phyloP scores from a whole-genome alignment of 2,113 vertebrate genomes.

The Trichomycterus rosablanca region DNA sequence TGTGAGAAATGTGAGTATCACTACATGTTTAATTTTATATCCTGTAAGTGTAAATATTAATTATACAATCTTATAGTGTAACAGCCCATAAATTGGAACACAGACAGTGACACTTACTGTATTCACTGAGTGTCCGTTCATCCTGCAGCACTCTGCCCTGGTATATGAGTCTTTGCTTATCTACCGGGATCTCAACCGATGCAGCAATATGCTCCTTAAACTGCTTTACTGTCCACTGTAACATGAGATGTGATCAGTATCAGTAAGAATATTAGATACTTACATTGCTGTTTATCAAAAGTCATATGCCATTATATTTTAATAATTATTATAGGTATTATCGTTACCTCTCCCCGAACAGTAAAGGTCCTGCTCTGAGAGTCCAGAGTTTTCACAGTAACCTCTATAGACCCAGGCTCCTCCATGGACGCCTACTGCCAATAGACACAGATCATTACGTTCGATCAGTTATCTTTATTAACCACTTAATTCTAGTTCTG shows the following conservation, averaged over 20 bases:
- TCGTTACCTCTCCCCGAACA: constrained; percentile 75
- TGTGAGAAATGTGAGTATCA: too few species aligned
- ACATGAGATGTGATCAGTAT: not conserved
- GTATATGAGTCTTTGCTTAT: constrained; percentile 89
- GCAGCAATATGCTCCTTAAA: constrained; percentile 87
- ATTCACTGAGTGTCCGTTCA: constrained; percentile 83
- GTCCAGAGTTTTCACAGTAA: constrained; percentile 87
- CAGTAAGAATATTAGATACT: not conserved
- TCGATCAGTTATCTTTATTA: too few species aligned
- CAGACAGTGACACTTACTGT: constrained; percentile 68
- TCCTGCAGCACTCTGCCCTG: constrained; percentile 88
- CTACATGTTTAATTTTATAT: too few species aligned
- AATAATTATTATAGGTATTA: not conserved
- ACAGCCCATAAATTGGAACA: not conserved
- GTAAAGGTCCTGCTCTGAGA: constrained; percentile 86
- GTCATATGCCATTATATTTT: too few species aligned
- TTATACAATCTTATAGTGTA: too few species aligned
- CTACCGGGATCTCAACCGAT: constrained; percentile 80
- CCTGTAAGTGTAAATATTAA: too few species aligned
- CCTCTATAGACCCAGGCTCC: constrained; percentile 74
- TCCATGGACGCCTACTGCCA: constrained; percentile 60
- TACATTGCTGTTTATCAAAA: too few species aligned
- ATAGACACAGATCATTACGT: too few species aligned
- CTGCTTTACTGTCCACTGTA: constrained; percentile 82
- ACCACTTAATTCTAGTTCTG: too few species aligned